Base-by-base conservation (phyloP, 2,113 vertebrate species). In the Chlorodrepanis virens region DNA sequence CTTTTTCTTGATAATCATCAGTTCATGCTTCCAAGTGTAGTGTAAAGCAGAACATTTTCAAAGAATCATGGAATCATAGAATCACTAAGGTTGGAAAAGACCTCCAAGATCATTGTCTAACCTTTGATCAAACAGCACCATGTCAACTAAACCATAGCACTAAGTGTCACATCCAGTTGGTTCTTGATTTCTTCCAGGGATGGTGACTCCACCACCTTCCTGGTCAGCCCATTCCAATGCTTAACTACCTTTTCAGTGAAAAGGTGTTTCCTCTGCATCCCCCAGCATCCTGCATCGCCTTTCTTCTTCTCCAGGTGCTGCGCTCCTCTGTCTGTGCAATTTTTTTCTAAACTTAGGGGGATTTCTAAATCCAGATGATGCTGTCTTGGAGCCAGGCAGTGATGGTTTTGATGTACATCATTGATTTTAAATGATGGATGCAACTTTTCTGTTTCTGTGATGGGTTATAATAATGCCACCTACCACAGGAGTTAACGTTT, bases 371-470 rank as follows among this genome's bases (percentile, higher is more conserved):
- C 40, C 77, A 78, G 31, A 56, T 4, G 11, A 57, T 0, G 0
- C 14, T 80, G 49, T 68, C 40, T 69, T 85, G 45, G 59, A 86
- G 83, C 21, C 63, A 35, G 35, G 44, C 40, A 35, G 29, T 54
- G 64, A 78, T 70, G 71, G 42, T 21, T 81, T 87, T 90, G 79
- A 89, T 78, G 79, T 70, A 63, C 5, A 0, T 88, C 83, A 81
- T 53, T 82, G 83, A 91, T 90, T 93, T 92, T 42, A 76, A 83
- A 76, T 95, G 79, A 94, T 88, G 78, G 86, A 92, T 93, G 57
- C 49, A 83, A 84, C 68, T 93, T 87, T 80, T 79, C 80, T 93
- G 74, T 64, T 93, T 78, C 67, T 90, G 44, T 76, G 74, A 91
- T 67, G 88, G 56, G 42, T 93, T 93, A 75, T 84, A 93, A 89